Percentiles rank a stretch among this genome's conserved stretches.
Evolutionary conservation across 1,140 invertebrate genomes (phyloP).

Genomic region (Drosophila punjabiensis): DNA sequence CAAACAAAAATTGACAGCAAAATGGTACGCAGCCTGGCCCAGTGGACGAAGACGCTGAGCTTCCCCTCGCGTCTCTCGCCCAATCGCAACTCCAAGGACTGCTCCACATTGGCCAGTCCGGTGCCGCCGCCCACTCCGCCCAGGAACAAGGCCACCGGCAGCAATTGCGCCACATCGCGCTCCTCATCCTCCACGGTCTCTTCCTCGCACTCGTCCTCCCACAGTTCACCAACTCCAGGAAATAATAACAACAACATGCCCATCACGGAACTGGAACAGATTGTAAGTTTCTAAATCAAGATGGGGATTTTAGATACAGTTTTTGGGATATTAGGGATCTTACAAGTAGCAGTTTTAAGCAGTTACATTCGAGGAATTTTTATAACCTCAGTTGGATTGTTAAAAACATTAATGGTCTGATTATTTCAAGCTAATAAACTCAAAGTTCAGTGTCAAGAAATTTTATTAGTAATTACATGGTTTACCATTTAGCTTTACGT

Average conservation of each 20-base stretch:
- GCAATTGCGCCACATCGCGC: conserved; percentile 77
- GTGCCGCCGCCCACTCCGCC: conserved; percentile 86
- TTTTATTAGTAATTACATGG: neutral
- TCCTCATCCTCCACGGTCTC: conserved; percentile 86
- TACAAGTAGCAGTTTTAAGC: neutral
- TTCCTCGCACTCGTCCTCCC: conserved; percentile 75
- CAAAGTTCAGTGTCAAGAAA: too few species aligned
- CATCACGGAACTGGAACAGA: conserved; percentile 88
- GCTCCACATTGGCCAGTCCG: conserved; percentile 86
- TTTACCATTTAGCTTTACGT: neutral
- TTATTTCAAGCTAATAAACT: neutral
- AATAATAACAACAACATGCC: conserved; percentile 86
- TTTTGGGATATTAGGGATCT: neutral
- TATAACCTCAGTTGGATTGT: neutral
- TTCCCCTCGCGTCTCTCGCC: conserved; percentile 93
- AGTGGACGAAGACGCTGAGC: conserved; percentile 95
- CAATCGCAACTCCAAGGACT: conserved; percentile 90
- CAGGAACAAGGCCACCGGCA: conserved; percentile 85
- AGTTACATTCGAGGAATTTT: neutral
- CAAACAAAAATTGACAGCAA: conserved; percentile 56
- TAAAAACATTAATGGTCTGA: conserved; percentile 1
- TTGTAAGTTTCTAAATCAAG: conserved; percentile 86
- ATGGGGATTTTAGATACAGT: neutral
- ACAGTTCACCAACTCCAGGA: conserved; percentile 78
- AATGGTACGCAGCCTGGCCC: conserved; percentile 93